Conservation (phyloP, 2,888 invertebrate genomes). For the Nomada fucata region DNA sequence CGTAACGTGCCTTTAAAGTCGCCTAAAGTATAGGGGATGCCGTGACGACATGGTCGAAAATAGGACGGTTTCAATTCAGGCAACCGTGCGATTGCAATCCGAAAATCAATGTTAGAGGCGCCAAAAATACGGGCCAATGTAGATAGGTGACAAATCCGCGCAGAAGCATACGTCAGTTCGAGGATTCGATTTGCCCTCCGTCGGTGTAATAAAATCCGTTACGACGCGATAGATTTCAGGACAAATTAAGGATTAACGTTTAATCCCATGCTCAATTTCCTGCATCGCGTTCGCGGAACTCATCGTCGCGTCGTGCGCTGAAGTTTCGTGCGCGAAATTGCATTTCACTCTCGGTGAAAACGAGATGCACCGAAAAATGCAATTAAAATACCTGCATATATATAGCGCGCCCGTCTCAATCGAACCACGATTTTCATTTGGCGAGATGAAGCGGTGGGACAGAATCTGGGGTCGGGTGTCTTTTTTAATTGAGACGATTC, state of each 20-base stretch:
- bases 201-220: conserved; percentile 49
- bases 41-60: not conserved
- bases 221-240: conserved; percentile 41
- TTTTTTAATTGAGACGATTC: conserved; percentile 66
- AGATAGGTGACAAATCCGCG: conserved; percentile 26
- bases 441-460: conserved; percentile 44
- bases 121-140: conserved; percentile 36
- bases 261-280: conserved; percentile 52
- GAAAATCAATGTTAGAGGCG: conserved; percentile 40
- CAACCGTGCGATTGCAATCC: not conserved
- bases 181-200: conserved; percentile 26
- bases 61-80: not conserved
- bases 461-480: conserved; percentile 46
- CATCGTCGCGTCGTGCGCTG: not conserved
- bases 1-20: not conserved
- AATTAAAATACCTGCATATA: conserved; percentile 34
- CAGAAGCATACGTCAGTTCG: conserved; percentile 3
- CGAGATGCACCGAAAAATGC: conserved; percentile 10
- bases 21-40: not conserved
- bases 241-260: conserved; percentile 61
- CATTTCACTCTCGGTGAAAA: not conserved
- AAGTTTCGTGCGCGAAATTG: conserved; percentile 24
- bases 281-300: conserved; percentile 12
- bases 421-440: conserved; percentile 32
- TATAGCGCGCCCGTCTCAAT: conserved; percentile 22